Evolutionary conservation across 2,113 vertebrate genomes (phyloP).

Genomic region (Pseudois nayaur): DNA sequence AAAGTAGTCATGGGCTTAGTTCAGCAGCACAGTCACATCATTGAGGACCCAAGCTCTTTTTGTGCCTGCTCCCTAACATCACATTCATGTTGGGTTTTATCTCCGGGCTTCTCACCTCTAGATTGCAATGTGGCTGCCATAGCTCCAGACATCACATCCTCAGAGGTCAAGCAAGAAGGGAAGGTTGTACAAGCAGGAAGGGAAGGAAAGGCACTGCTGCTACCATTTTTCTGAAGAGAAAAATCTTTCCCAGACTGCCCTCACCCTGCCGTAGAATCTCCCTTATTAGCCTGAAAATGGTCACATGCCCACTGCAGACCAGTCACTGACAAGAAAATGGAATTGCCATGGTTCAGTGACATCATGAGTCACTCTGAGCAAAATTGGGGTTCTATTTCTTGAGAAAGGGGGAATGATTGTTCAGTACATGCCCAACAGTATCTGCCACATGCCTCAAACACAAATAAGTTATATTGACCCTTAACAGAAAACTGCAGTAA

Average conservation of each 20-base stretch:
- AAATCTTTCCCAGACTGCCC: neutral
- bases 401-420: neutral
- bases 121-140: neutral
- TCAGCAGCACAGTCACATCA: neutral
- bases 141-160: conserved; percentile 31
- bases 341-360: neutral
- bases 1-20: neutral
- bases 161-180: neutral
- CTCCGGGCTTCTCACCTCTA: neutral
- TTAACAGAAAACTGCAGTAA: neutral
- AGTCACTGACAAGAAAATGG: neutral
- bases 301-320: neutral
- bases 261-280: neutral
- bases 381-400: neutral
- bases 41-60: neutral
- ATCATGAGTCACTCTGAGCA: neutral
- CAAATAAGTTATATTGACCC: neutral
- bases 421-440: neutral
- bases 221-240: conserved; percentile 28
- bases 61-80: neutral
- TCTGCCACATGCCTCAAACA: neutral
- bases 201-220: neutral
- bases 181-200: neutral
- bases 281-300: neutral
- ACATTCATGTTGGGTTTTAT: neutral